phyloP scores from a whole-genome alignment of 2,888 invertebrate genomes.

The Chrysolina oricalcia region DNA sequence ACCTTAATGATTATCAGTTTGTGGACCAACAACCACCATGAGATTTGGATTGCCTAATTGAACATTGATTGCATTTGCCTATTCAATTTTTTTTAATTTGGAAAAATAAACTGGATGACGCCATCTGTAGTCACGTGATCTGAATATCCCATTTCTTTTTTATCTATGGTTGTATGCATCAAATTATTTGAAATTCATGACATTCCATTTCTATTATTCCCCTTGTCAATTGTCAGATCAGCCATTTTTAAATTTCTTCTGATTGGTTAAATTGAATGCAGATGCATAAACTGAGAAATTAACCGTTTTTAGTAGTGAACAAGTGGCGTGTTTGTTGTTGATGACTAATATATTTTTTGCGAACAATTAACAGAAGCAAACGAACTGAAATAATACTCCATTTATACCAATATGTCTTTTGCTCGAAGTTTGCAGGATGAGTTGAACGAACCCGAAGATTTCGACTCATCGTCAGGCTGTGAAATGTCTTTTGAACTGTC shows the following conservation, averaged over 20 bases:
- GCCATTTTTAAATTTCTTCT: conserved; percentile 48
- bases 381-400: conserved; percentile 30
- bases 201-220: too few species aligned
- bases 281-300: conserved; percentile 60
- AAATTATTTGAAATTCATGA: too few species aligned
- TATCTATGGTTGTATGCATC: too few species aligned
- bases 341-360: conserved; percentile 46
- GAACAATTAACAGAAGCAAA: conserved; percentile 37
- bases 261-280: conserved; percentile 64
- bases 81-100: too few species aligned
- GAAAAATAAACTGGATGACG: too few species aligned
- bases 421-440: conserved; percentile 60
- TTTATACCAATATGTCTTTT: conserved; percentile 59
- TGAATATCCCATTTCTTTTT: too few species aligned
- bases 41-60: too few species aligned
- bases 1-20: too few species aligned
- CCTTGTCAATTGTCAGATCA: conserved; percentile 2
- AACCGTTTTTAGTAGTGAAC: conserved; percentile 58
- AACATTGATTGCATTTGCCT: too few species aligned
- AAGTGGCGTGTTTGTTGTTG: conserved; percentile 48
- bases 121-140: too few species aligned
- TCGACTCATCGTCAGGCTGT: conserved; percentile 74
- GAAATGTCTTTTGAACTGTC: conserved; percentile 80
- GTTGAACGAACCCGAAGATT: conserved; percentile 63
- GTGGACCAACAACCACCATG: too few species aligned